Conservation (phyloP, 2,113 vertebrate genomes). For the Melanotaenia duboulayi region DNA sequence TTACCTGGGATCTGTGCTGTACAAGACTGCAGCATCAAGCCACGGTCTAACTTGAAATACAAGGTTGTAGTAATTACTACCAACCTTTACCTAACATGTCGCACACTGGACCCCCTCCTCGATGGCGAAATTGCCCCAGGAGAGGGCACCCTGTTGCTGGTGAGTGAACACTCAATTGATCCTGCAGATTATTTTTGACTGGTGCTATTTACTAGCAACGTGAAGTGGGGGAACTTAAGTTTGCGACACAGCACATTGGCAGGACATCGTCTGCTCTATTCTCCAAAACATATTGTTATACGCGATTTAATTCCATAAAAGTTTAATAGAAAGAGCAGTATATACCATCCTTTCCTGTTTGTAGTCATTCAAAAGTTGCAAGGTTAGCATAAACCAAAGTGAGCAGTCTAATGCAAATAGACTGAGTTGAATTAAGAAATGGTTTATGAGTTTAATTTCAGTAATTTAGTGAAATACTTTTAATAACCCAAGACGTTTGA, state of each 20-base stretch:
- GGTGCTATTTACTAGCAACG: not conserved
- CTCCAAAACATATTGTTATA: not conserved
- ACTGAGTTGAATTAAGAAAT: not conserved
- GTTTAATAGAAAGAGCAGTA: not conserved
- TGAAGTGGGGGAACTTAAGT: not conserved
- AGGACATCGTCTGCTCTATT: not conserved
- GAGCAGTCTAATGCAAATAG: not conserved
- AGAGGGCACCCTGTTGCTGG: slow-evolving; percentile 95
- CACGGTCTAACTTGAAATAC: not conserved
- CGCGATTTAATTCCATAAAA: not conserved
- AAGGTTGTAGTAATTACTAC: slow-evolving; percentile 1
- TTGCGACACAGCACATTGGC: not conserved
- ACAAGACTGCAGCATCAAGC: not conserved
- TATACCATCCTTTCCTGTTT: not conserved
- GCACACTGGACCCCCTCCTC: slow-evolving; percentile 91
- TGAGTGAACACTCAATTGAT: slow-evolving; percentile 62
- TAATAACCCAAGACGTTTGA: not conserved
- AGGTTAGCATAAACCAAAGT: slow-evolving; percentile 14
- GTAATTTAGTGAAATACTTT: accelerated
- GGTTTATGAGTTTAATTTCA: not conserved
- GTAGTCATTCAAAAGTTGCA: not conserved
- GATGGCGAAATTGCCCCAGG: slow-evolving; percentile 94
- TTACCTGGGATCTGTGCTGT: slow-evolving; percentile 9
- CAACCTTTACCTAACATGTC: slow-evolving; percentile 79
- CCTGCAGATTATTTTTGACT: not conserved